phyloP scores from a whole-genome alignment of 2,113 vertebrate genomes.

The Actenoides lindsayi region DNA sequence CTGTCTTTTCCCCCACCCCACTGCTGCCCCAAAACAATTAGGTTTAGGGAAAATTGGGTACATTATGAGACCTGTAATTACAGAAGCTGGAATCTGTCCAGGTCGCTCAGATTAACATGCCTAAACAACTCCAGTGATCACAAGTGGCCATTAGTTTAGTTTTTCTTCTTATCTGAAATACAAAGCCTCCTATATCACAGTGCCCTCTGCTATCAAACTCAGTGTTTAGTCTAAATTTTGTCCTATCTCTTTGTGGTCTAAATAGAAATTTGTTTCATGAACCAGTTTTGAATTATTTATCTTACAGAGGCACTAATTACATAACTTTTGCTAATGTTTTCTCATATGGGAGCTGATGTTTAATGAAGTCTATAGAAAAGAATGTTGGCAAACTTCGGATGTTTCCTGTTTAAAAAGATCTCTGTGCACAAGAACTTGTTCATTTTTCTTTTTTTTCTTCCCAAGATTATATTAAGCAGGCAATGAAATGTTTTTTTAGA shows the following conservation, averaged over 20 bases:
- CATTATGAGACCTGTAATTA: neutral
- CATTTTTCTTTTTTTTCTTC: neutral
- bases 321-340: conserved; percentile 26
- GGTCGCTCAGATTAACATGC: neutral
- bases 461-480: neutral
- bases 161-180: conserved; percentile 41
- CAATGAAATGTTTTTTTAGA: neutral
- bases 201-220: conserved; percentile 10
- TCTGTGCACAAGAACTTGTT: neutral
- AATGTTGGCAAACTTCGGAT: conserved; percentile 2
- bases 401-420: conserved; percentile 39
- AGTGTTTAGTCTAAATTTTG: conserved; percentile 58
- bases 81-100: conserved; percentile 6
- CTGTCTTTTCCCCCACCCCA: neutral
- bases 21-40: neutral
- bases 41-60: neutral
- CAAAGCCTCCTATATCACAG: neutral
- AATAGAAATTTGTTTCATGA: conserved; percentile 35
- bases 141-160: conserved; percentile 23
- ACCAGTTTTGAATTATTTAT: conserved; percentile 29
- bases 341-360: neutral
- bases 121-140: neutral
- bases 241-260: conserved; percentile 16
- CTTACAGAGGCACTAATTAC: conserved; percentile 22
- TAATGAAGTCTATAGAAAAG: neutral